phyloP scores from a whole-genome alignment of 2,888 invertebrate species.

The Acronicta aceris region DNA sequence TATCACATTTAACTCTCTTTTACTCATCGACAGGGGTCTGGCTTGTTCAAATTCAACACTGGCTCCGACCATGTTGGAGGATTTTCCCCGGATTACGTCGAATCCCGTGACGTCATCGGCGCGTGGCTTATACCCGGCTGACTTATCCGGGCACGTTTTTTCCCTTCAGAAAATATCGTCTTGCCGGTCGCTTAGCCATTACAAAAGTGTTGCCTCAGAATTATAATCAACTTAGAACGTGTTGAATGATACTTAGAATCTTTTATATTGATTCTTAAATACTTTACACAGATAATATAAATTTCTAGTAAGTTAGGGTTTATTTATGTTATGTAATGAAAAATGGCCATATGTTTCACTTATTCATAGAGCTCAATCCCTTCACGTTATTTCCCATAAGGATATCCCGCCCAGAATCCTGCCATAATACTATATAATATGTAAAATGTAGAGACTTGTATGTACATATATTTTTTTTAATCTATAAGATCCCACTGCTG shows the following conservation, averaged over 20 bases:
- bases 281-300: conserved; percentile 1
- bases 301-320: conserved; percentile 5
- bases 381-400: conserved; percentile 12
- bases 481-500: too few relatives aligned
- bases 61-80: conserved; percentile 55
- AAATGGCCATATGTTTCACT: neutral
- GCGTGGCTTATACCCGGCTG: conserved; percentile 68
- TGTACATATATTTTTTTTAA: too few relatives aligned
- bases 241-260: conserved; percentile 33
- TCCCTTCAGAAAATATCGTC: conserved; percentile 64
- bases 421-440: too few relatives aligned
- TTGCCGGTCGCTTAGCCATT: conserved; percentile 44
- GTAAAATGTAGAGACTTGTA: too few relatives aligned
- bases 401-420: conserved; percentile 1
- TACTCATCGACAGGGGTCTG: conserved; percentile 35
- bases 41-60: conserved; percentile 66
- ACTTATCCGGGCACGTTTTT: conserved; percentile 75
- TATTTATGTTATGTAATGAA: conserved; percentile 5
- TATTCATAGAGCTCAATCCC: neutral
- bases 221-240: conserved; percentile 50
- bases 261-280: conserved; percentile 18
- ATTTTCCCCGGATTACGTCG: conserved; percentile 63
- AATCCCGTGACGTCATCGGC: conserved; percentile 73
- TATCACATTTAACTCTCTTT: conserved; percentile 44
- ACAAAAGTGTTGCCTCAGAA: conserved; percentile 53